Evolutionary conservation across 2,888 invertebrate genomes (phyloP), one percentile per base, ranked within the genome.

Genomic region (Drosophila macrospina): DNA sequence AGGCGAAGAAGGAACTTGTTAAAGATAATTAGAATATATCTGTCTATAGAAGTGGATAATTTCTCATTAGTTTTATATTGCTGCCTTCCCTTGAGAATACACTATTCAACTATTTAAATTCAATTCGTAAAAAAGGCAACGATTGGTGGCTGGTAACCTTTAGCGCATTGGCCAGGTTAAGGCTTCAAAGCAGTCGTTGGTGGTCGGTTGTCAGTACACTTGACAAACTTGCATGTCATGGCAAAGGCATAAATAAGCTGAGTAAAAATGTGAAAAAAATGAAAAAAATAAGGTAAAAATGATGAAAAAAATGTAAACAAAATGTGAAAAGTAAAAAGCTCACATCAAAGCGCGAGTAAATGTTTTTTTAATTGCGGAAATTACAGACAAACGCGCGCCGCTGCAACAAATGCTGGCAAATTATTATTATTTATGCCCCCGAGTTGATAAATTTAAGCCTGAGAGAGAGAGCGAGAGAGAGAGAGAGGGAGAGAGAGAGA

Each of bases 341-440:
- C 70, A 75, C 74, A 83, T 78, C 84, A 88, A 86, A 86, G n/a
- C 70, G 75, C 73, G 85, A 78, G 85, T 87, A 91, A 91, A 91
- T 90, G 90, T 84, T 90, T 90, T 91, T 91, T 91, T 91, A 90
- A 91, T 91, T 91, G 90, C 91, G 90, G 91, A 91, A 91, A 90
- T 90, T 90, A 91, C 86, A 74, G 77, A 56, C 73, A 80, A 75
- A 79, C 89, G 89, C 57, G 74, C 67, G 72, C 77, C 73, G 62
- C 71, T 69, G 54, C 70, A 69, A 65, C 72, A 72, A 87, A 75
- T 73, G 87, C 73, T 71, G 75, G 72, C 74, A 84, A 85, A 80
- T 89, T 82, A 89, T 89, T 86, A 86, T 86, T 82, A 78, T 86
- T 82, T 82, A 73, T 86, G 74, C 56, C 67, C 62, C 71, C 57